These are phyloP conservation scores for Limnodromus scolopaceus DNA, from an alignment of 2,797 vertebrate genomes.

Conservation along the genomic window DNA sequence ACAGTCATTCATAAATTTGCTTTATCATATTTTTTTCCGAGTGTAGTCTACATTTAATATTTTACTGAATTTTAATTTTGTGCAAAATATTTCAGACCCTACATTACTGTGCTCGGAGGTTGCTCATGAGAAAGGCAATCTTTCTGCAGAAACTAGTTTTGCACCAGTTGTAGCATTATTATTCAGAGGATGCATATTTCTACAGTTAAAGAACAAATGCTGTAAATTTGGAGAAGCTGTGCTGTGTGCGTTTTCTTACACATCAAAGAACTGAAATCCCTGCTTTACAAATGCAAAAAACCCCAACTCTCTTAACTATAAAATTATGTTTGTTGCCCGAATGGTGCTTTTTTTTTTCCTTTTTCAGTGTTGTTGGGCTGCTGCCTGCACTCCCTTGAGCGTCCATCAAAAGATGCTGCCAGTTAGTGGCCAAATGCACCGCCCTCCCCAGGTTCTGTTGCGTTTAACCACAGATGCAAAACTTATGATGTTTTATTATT, in stretches of 20 bases:
- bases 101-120: neutral
- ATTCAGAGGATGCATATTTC: neutral
- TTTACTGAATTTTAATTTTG: neutral
- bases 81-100: neutral
- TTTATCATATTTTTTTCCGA: neutral
- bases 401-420: neutral
- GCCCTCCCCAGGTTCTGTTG: neutral
- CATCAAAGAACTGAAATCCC: neutral
- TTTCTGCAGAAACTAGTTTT: neutral
- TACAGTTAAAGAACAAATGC: neutral
- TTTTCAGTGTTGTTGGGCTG: neutral
- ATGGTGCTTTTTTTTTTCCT: neutral
- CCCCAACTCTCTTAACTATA: neutral
- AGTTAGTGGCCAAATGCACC: neutral
- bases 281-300: neutral
- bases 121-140: neutral
- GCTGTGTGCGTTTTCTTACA: neutral
- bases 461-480: neutral
- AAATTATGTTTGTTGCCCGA: neutral
- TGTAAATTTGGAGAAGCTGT: neutral
- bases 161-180: neutral
- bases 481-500: neutral
- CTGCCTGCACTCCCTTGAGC: neutral
- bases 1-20: neutral
- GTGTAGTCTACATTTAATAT: neutral